These are phyloP conservation scores for Hemiscyllium ocellatum DNA, from an alignment of 2,113 vertebrate species.

Conservation along the genomic window DNA sequence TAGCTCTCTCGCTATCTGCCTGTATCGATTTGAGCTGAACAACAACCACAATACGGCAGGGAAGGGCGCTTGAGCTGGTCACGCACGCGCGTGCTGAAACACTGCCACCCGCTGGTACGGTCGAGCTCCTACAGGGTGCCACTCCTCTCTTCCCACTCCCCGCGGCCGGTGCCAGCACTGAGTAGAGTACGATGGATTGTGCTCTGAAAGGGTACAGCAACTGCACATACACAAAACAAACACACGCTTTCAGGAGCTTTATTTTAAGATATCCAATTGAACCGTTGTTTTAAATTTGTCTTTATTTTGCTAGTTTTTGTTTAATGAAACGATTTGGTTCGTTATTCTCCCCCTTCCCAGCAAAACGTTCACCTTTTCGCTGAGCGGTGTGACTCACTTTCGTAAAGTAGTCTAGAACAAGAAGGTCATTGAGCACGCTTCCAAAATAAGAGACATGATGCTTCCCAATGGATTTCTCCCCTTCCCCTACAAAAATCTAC, in stretches of 20 bases:
- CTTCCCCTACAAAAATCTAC: neutral
- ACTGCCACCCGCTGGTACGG: neutral
- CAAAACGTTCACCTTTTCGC: neutral
- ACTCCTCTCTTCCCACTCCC: neutral
- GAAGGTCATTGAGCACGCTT: neutral
- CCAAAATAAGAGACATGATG: neutral
- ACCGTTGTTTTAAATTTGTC: neutral
- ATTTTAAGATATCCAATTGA: neutral
- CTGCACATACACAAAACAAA: too few species aligned
- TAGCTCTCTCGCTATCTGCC: constrained; percentile 14
- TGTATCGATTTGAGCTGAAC: neutral
- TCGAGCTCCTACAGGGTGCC: neutral
- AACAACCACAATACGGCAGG: neutral
- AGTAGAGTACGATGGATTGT: neutral
- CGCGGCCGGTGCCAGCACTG: neutral
- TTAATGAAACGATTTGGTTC: neutral
- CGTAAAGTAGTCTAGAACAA: neutral
- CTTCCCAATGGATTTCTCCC: neutral
- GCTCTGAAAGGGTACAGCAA: neutral
- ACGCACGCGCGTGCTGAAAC: neutral
- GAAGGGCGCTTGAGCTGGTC: neutral
- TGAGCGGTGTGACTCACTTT: neutral
- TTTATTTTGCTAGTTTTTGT: neutral
- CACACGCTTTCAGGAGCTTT: neutral
- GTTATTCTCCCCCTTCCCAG: neutral